Evolutionary conservation across 1,140 invertebrate genomes (phyloP), one percentile per base, ranked within the genome.

Genomic region (Dysdera silvatica): DNA sequence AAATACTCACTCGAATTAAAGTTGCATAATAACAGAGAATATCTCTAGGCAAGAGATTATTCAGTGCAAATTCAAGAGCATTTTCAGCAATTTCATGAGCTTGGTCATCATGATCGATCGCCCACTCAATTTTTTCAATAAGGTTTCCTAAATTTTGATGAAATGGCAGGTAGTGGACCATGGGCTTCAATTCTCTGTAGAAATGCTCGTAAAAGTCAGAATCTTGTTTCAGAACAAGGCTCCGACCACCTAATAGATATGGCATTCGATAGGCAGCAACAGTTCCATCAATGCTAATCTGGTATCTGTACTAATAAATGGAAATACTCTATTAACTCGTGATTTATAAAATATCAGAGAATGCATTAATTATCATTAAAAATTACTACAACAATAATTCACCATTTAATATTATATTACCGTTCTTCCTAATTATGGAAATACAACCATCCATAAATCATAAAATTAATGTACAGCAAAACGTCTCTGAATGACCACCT

Each of bases 151-250:
- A 79, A 76, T 95, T 85, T 37, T 77, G 75, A 71, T 87, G 85
- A 24, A 97, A 78, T 32, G 91, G 85, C 48, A 98, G 76, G 76
- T 87, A 98, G 79, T 98, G 93, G 70, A 82, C 77, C 72, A 83
- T 83, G 16, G 89, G 84, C 65, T 80, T 69, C 16, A 97, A 73
- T 67, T 87, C 77, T 48, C 80, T 77, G 73, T 98, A 98, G 78
- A 96, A 98, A 80, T 91, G 87, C 81, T 98, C 95, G 76, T 94
- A 94, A 76, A 92, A 98, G 23, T 82, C 79, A 0, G 94, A 98
- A 47, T 91, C 83, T 76, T 95, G 91, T 79, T 98, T 98, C 2
- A 98, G 80, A 12, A 97, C 85, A 40, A 94, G 76, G 23, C 88
- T 85, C 72, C 87, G 86, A 10, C 94, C 92, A 58, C 83, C 87